These are phyloP conservation scores for Hydrozoanthus gracilis DNA, from an alignment of 92 coral and sea anemone genomes.

Conservation along the genomic window DNA sequence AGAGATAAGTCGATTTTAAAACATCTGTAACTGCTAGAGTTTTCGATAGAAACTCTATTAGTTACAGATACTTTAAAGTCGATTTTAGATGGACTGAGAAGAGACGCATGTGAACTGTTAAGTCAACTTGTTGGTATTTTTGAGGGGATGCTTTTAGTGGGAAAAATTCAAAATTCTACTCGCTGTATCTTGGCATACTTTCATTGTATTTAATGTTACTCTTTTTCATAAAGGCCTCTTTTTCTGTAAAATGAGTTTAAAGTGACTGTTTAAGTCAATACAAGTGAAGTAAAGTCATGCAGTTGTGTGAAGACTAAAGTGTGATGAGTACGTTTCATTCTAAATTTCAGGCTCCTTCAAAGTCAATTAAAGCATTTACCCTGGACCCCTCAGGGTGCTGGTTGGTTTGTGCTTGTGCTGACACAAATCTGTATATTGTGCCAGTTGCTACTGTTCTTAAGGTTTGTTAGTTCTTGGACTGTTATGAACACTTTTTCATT, in stretches of 20 bases:
- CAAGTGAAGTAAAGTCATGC: neutral
- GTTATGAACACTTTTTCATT: neutral
- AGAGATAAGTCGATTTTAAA: no score
- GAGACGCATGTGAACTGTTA: no score
- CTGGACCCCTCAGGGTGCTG: conserved; percentile 93
- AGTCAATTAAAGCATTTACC: conserved; percentile 78
- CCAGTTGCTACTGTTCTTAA: conserved; percentile 71
- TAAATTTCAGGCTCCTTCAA: conserved; percentile 74
- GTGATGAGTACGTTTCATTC: neutral
- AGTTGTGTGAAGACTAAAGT: neutral
- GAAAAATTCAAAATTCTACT: no score
- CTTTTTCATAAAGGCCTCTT: no score
- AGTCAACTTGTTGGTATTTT: no score
- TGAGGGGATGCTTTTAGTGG: no score
- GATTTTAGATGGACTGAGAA: no score
- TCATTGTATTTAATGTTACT: no score
- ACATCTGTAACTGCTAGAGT: no score
- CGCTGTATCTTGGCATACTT: no score
- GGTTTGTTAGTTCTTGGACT: conserved; percentile 50
- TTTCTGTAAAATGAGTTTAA: neutral
- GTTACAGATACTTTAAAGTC: no score
- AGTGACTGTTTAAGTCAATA: neutral
- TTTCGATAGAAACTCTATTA: no score
- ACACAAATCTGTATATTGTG: conserved; percentile 79
- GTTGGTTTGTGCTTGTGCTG: conserved; percentile 94